Base-by-base conservation (phyloP, 2,888 invertebrate genomes). In the Platycheirus rosarum region DNA sequence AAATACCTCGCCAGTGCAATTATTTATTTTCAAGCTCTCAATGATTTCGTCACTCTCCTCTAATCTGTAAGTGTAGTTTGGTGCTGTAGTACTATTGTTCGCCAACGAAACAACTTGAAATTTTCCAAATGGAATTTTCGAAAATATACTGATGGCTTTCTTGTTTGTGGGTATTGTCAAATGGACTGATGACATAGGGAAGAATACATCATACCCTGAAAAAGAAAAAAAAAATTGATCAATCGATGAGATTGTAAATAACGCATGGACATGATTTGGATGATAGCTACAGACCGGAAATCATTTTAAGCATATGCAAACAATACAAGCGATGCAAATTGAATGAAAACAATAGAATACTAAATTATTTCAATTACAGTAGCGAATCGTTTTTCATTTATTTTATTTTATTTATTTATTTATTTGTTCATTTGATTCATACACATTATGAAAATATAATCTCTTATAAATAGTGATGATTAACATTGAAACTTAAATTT, bases 141-240 rank as follows among this genome's bases (percentile, higher is more conserved):
- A 88, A 84, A 90, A 89, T 51, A 88, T 88, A 65, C 89, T 89
- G 55, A 89, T 87, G 42, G 89, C 87, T 60, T 89, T 88, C 84
- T 89, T 88, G 9, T 89, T 89, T 62, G 88, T 86, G 35, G 90
- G 90, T 71, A 90, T 86, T 82, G 88, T 89, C 65, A 90, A 84
- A 86, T 88, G 87, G 49, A 90, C 87, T 8, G 87, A 85, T 8
- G 89, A 87, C 85, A 89, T 86, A 60, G 90, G 90, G 84, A 90
- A 90, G 69, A 89, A 90, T 60, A 88, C 88, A 79, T 89, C 88
- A 49, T 86, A 86, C 32, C 87, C 90, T 90, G 86, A 5, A 85
- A 86, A 48, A 20, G 66, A 46, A 65, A 60, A 26, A 44, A 42
- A 40, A 35, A 40, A 49, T 5, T 2, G 0, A 26, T n/a, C n/a